Percentiles rank a stretch among this genome's conserved stretches.
These are phyloP conservation scores for Lycorma delicatula DNA, from an alignment of 1,140 invertebrate genomes.

Conservation along the genomic window DNA sequence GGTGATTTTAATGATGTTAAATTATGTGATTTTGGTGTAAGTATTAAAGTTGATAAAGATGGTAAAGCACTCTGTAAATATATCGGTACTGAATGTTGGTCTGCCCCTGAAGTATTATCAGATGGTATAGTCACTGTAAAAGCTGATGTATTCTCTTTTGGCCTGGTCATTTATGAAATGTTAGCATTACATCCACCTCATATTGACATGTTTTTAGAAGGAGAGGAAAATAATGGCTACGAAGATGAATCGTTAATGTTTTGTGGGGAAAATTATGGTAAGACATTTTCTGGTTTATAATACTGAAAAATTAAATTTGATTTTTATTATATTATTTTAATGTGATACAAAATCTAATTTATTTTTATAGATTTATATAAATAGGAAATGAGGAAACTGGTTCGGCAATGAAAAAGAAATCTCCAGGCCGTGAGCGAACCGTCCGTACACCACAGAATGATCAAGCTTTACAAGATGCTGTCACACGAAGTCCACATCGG, in stretches of 20 bases:
- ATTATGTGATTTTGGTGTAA: slow-evolving; percentile 79
- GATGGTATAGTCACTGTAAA: slow-evolving; percentile 49
- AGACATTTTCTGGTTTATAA: no score
- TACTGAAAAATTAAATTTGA: no score
- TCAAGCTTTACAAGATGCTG: no score
- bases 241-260: slow-evolving; percentile 31
- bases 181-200: slow-evolving; percentile 60
- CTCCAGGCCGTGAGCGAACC: no score
- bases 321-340: no score
- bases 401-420: no score
- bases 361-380: no score
- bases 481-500: no score
- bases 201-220: slow-evolving; percentile 14
- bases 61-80: slow-evolving; percentile 41
- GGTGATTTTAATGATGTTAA: slow-evolving; percentile 65
- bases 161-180: slow-evolving; percentile 73
- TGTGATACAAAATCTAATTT: no score
- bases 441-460: no score
- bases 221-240: slow-evolving; percentile 33
- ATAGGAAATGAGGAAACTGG: no score
- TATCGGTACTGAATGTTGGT: slow-evolving; percentile 53
- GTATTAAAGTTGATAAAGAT: slow-evolving; percentile 50
- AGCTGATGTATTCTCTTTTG: slow-evolving; percentile 72
- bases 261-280: background rate
- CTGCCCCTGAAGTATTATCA: slow-evolving; percentile 60